Conservation (phyloP, 1,140 invertebrate species). For the Cyclina sinensis region DNA sequence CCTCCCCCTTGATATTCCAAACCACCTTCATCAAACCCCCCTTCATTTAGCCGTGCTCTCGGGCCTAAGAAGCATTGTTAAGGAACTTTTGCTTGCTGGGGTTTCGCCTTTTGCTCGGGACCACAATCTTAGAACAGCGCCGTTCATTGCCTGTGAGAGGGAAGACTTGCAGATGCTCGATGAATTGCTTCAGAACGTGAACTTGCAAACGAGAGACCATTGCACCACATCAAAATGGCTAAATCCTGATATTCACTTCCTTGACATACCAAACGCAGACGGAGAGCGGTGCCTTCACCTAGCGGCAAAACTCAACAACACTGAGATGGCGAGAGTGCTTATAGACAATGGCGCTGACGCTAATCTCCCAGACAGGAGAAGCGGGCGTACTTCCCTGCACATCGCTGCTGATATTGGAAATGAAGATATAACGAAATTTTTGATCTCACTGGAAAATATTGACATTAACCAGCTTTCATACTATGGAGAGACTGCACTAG, state of each 20-base stretch:
- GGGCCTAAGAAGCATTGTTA: not conserved
- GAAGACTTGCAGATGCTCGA: not conserved
- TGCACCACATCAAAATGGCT: not conserved
- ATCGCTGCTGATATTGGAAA: constrained; percentile 3
- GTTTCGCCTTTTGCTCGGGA: not conserved
- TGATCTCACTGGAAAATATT: not conserved
- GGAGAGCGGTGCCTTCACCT: constrained; percentile 20
- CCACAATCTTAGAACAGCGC: not conserved
- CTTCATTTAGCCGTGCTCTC: constrained; percentile 37
- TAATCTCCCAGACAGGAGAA: constrained; percentile 35
- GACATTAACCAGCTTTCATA: constrained; percentile 21
- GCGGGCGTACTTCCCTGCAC: constrained; percentile 22
- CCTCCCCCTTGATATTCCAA: not conserved
- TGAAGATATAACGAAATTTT: not conserved
- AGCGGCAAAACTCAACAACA: constrained; percentile 7
- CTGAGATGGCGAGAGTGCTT: not conserved
- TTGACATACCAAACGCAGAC: not conserved
- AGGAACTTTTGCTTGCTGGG: constrained; percentile 3
- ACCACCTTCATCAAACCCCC: constrained; percentile 33
- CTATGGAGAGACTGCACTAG: not conserved
- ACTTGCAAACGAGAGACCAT: not conserved
- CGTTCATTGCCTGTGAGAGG: not conserved
- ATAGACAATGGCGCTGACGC: constrained; percentile 12
- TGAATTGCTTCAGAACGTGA: not conserved
- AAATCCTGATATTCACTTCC: not conserved